These are phyloP conservation scores for Casuarius casuarius DNA, from an alignment of 2,113 vertebrate genomes.

Conservation along the genomic window DNA sequence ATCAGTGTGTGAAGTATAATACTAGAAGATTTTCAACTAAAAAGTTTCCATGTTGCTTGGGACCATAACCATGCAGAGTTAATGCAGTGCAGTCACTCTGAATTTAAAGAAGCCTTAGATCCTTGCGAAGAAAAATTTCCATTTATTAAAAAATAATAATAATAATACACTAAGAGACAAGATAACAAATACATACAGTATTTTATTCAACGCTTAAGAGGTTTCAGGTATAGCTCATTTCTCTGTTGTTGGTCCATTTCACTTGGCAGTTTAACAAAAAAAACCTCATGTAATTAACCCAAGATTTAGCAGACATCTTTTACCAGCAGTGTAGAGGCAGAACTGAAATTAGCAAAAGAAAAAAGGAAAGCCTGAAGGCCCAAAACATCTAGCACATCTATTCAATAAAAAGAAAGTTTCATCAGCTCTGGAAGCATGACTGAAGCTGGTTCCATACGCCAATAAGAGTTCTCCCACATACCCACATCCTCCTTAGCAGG, in stretches of 20 bases:
- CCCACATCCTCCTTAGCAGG: not conserved
- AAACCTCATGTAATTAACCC: not conserved
- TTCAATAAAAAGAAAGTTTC: not conserved
- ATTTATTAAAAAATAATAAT: not conserved
- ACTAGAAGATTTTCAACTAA: not conserved
- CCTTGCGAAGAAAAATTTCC: not conserved
- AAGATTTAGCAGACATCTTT: conserved; percentile 29
- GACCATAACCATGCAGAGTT: not conserved
- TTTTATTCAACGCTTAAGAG: not conserved
- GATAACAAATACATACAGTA: not conserved
- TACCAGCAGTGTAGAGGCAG: not conserved
- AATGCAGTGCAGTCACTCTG: not conserved
- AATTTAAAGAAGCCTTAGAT: not conserved
- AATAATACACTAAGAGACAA: not conserved
- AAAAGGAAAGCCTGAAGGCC: not conserved
- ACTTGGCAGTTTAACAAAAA: not conserved
- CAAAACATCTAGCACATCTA: conserved; percentile 7
- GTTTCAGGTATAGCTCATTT: not conserved
- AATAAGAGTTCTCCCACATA: not conserved
- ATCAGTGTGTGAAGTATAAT: not conserved
- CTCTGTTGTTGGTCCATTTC: not conserved
- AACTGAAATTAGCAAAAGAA: conserved; percentile 17
- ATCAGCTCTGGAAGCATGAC: not conserved
- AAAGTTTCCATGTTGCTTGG: not conserved
- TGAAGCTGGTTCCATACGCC: not conserved